These are phyloP conservation scores for Clamator glandarius DNA, from an alignment of 2,797 vertebrate genomes.

Conservation along the genomic window DNA sequence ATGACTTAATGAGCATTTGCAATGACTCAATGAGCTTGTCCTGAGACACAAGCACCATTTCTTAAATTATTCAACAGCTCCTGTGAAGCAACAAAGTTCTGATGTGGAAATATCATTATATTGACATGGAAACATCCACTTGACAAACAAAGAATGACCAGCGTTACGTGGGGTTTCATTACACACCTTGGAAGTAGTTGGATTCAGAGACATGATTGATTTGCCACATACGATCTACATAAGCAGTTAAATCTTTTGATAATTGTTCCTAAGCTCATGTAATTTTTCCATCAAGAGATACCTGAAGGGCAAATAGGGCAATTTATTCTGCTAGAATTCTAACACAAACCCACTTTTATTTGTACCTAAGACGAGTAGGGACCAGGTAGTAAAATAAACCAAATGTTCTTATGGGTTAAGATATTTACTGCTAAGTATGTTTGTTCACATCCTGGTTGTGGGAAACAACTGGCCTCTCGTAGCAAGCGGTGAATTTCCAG, in stretches of 20 bases:
- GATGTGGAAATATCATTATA: too few relatives aligned
- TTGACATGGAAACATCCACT: slow-evolving; percentile 5
- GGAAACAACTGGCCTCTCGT: slow-evolving; percentile 40
- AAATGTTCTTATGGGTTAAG: neutral
- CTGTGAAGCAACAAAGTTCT: neutral
- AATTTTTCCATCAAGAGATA: slow-evolving; percentile 24
- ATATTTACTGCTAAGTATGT: neutral
- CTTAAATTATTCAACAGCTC: slow-evolving; percentile 12
- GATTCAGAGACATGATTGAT: slow-evolving; percentile 2
- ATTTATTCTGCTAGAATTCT: slow-evolving; percentile 11
- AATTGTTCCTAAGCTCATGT: neutral
- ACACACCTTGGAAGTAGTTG: neutral
- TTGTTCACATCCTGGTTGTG: slow-evolving; percentile 32
- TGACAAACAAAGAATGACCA: neutral
- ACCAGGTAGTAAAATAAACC: neutral
- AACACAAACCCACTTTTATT: neutral
- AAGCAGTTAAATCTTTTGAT: slow-evolving; percentile 1
- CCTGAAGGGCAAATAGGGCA: neutral
- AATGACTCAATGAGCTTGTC: neutral
- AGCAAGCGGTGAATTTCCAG: slow-evolving; percentile 46
- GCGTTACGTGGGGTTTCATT: neutral
- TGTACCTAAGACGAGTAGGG: slow-evolving; percentile 1
- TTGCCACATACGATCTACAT: neutral
- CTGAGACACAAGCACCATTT: neutral
- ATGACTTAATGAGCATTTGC: neutral